Evolutionary conservation across 1,140 invertebrate genomes (phyloP).

Genomic region (Tachypleus tridentatus): DNA sequence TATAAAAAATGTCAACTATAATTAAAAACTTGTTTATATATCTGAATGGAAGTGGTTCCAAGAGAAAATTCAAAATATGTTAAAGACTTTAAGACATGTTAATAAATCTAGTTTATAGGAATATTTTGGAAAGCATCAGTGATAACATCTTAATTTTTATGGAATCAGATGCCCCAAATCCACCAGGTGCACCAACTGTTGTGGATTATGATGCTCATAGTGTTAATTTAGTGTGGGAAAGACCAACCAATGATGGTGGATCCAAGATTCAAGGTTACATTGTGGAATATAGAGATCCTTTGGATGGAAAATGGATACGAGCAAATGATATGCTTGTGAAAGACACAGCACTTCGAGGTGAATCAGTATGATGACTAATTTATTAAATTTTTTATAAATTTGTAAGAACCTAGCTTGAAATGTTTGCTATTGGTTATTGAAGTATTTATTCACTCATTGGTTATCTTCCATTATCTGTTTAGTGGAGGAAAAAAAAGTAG

Average conservation of each 20-base stretch:
- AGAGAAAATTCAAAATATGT: too few relatives aligned
- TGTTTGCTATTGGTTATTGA: too few relatives aligned
- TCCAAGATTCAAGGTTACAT: constrained; percentile 92
- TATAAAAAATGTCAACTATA: too few relatives aligned
- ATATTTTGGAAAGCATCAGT: too few relatives aligned
- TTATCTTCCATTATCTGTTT: too few relatives aligned
- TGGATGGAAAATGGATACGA: constrained; percentile 33
- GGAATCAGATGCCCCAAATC: constrained; percentile 44
- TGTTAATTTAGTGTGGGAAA: constrained; percentile 71
- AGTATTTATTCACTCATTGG: too few relatives aligned
- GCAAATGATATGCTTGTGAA: constrained; percentile 52
- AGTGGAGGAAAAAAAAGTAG: too few relatives aligned
- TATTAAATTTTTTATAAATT: constrained; percentile 24
- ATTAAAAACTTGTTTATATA: too few relatives aligned
- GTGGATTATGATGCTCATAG: constrained; percentile 62
- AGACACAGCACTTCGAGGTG: constrained; percentile 47
- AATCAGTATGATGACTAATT: background rate
- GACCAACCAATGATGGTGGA: constrained; percentile 83
- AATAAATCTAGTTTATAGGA: too few relatives aligned
- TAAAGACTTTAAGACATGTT: too few relatives aligned
- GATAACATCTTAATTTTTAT: too few relatives aligned
- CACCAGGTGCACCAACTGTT: constrained; percentile 63
- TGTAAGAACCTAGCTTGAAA: constrained; percentile 38
- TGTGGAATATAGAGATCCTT: constrained; percentile 39
- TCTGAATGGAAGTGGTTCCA: too few relatives aligned